Conservation (phyloP, 2,113 vertebrate species). For the Platycercus adscitus region DNA sequence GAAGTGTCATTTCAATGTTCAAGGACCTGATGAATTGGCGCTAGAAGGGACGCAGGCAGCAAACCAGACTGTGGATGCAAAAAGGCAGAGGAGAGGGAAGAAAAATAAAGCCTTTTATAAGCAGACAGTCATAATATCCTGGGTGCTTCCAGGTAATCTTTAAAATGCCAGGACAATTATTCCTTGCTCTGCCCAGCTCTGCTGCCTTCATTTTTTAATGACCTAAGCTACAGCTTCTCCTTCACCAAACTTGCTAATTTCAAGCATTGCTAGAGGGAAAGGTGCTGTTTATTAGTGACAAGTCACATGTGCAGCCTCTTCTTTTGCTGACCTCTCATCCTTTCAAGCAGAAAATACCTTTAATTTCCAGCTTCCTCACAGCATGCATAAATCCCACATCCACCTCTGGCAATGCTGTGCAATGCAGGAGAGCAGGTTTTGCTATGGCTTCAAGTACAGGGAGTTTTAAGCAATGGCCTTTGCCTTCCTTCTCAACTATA, state of each 20-base stretch:
- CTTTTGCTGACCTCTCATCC: background rate
- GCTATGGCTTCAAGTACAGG: background rate
- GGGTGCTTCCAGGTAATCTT: background rate
- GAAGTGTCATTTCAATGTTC: background rate
- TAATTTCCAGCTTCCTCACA: background rate
- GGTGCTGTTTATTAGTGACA: background rate
- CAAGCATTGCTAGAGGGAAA: background rate
- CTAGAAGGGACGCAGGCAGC: background rate
- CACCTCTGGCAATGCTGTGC: accelerated
- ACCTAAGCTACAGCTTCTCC: too few relatives aligned
- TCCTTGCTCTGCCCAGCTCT: background rate
- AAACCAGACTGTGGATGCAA: background rate
- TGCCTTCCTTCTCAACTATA: background rate
- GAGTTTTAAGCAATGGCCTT: background rate
- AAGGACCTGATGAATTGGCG: background rate
- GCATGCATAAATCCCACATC: background rate
- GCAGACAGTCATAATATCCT: background rate
- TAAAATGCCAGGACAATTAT: background rate
- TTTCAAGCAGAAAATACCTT: background rate
- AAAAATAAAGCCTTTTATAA: background rate
- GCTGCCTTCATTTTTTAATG: background rate
- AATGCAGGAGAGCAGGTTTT: background rate
- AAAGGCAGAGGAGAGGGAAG: background rate
- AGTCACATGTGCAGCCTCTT: too few relatives aligned
- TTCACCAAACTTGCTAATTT: background rate